Conservation (phyloP, 2,888 invertebrate genomes). For the Capitulum mitella region DNA sequence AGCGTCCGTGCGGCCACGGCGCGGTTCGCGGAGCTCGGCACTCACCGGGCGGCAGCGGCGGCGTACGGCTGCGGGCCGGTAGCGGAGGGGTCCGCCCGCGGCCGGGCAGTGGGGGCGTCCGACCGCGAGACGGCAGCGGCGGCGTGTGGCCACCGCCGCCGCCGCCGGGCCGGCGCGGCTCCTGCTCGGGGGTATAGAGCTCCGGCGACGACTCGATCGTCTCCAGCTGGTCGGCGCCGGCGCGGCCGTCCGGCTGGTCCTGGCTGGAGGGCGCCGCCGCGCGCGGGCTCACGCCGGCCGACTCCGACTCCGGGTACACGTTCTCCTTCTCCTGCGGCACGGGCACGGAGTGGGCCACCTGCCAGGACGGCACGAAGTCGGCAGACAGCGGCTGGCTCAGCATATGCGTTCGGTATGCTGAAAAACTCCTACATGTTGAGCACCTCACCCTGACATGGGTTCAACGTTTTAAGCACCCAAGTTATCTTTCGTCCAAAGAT, state of each 20-base stretch:
- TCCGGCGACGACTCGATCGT: slow-evolving; percentile 18
- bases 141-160: not conserved
- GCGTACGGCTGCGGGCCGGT: not conserved
- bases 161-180: not conserved
- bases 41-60: not conserved
- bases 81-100: not conserved
- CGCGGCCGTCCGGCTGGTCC: not conserved
- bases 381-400: no score
- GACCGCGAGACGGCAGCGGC: not conserved
- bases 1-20: no score
- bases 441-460: no score
- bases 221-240: slow-evolving; percentile 23
- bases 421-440: no score
- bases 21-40: no score
- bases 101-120: not conserved
- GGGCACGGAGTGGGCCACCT: no score
- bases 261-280: not conserved
- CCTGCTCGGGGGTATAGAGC: slow-evolving; percentile 1
- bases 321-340: slow-evolving; percentile 11
- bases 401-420: no score
- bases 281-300: not conserved
- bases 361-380: no score
- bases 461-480: no score
- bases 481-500: no score
- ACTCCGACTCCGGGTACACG: not conserved